These are phyloP conservation scores for Dromius quadrimaculatus DNA, from an alignment of 2,888 invertebrate species.

Conservation along the genomic window DNA sequence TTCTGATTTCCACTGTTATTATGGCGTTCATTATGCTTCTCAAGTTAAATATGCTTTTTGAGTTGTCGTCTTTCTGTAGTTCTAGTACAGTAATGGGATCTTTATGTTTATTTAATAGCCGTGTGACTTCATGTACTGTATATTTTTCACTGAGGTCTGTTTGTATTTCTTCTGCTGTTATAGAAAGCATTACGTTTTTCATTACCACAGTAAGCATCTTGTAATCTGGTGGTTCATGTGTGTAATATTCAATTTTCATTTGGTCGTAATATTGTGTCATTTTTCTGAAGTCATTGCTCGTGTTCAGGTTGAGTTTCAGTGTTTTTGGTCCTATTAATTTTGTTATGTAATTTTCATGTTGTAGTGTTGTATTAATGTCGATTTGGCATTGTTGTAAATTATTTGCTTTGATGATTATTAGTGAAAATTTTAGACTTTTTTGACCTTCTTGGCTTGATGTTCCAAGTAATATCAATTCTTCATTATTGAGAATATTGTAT, in stretches of 20 bases:
- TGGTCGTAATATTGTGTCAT: background rate
- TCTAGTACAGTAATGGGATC: slow-evolving; percentile 37
- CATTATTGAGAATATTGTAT: too few relatives aligned
- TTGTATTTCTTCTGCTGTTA: slow-evolving; percentile 12
- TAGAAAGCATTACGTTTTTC: background rate
- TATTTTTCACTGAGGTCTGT: too few relatives aligned
- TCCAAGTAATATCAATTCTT: too few relatives aligned
- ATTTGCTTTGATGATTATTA: too few relatives aligned
- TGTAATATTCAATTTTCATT: background rate
- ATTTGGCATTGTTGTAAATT: too few relatives aligned
- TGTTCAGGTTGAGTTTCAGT: background rate
- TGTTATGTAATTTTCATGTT: slow-evolving; percentile 16
- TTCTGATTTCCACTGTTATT: slow-evolving; percentile 7
- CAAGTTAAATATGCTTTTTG: slow-evolving; percentile 23
- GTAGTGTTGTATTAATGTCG: slow-evolving; percentile 3
- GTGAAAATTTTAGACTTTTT: too few relatives aligned
- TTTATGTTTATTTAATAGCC: slow-evolving; percentile 21
- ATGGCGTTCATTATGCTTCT: slow-evolving; percentile 1
- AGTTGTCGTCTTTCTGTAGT: slow-evolving; percentile 32
- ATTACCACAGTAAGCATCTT: slow-evolving; percentile 10
- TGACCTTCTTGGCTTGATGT: too few relatives aligned
- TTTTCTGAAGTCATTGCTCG: slow-evolving; percentile 9
- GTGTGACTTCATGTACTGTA: background rate
- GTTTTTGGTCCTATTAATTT: background rate
- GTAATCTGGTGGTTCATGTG: slow-evolving; percentile 1